Evolutionary conservation across 2,113 vertebrate species (phyloP), one percentile per base, ranked within the genome.

Genomic region (Tetraodon nigroviridis): DNA sequence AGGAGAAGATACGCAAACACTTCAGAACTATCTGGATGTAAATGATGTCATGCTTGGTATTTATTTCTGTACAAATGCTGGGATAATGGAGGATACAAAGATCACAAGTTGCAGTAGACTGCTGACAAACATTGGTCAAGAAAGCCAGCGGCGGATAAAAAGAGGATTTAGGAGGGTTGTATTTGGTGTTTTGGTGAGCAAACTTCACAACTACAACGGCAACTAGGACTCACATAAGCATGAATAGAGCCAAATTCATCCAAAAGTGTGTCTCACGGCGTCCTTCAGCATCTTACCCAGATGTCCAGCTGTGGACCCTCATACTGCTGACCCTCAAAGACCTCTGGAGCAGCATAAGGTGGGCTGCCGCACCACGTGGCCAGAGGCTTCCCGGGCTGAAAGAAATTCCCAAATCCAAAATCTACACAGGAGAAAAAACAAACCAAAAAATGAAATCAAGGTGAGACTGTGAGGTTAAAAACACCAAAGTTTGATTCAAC

Each of bases 401-500:
- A 99, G 91, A 99, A 99, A 85, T 99, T 99, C 61, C 95, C 96
- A 78, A 99, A 99, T 67, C 97, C 97, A 84, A 99, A 99, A 89
- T 99, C 97, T 99, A 86, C 61, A 84, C 44, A 65, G 27, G 10
- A 57, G 0, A 18, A 44, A 46, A n/a, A 16, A 17, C 2, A 45
- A 44, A 3, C 4, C 4, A 44, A 44, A 44, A 16, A 44, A 44
- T n/a, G n/a, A 45, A 45, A 37, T 11, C 32, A 37, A 37, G 32
- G 44, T n/a, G 44, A 45, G 17, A 16, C 5, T n/a, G 17, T 45
- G 15, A 17, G 44, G 44, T 17, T 46, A 46, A 2, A 54, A 74
- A 42, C 67, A 3, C 49, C 58, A 67, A 37, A 37, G 32, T 37
- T 37, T 37, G 32, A 37, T 46, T 6, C 11, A 46, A 46, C 14